These are phyloP conservation scores for Phalacrocorax aristotelis DNA, from an alignment of 2,113 vertebrate species.

Conservation along the genomic window DNA sequence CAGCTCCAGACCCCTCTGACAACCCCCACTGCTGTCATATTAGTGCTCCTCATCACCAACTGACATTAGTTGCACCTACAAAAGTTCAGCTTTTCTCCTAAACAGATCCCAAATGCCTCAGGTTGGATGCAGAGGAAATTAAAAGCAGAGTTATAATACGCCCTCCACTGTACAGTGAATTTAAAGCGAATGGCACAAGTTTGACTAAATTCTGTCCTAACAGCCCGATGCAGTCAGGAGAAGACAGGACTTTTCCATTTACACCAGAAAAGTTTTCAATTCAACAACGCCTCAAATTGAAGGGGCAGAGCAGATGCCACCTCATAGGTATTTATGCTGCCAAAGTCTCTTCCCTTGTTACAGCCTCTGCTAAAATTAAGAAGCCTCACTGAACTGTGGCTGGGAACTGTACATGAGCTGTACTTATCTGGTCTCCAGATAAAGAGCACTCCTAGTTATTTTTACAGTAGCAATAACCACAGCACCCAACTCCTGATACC, in stretches of 20 bases:
- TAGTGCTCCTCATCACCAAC: neutral
- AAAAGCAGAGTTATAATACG: neutral
- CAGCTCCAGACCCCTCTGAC: neutral
- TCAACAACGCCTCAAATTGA: neutral
- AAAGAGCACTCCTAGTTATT: neutral
- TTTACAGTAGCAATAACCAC: neutral
- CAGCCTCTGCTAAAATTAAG: neutral
- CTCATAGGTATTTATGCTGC: neutral
- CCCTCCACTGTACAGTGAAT: neutral
- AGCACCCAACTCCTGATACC: neutral
- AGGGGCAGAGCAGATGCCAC: neutral
- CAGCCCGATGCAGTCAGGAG: neutral
- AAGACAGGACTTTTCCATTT: neutral
- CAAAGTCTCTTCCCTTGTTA: neutral
- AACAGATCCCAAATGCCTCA: neutral
- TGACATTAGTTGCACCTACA: neutral
- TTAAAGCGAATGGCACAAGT: neutral
- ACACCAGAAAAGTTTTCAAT: neutral
- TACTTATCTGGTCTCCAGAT: neutral
- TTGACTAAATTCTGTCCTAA: neutral
- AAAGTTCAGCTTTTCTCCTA: neutral
- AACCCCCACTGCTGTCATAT: neutral
- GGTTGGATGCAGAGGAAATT: neutral
- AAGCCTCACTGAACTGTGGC: neutral
- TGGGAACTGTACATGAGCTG: accelerated